Percentiles rank a stretch among this genome's conserved stretches.
Conservation (phyloP, 2,113 vertebrate genomes). For the Xiphophorus maculatus region DNA sequence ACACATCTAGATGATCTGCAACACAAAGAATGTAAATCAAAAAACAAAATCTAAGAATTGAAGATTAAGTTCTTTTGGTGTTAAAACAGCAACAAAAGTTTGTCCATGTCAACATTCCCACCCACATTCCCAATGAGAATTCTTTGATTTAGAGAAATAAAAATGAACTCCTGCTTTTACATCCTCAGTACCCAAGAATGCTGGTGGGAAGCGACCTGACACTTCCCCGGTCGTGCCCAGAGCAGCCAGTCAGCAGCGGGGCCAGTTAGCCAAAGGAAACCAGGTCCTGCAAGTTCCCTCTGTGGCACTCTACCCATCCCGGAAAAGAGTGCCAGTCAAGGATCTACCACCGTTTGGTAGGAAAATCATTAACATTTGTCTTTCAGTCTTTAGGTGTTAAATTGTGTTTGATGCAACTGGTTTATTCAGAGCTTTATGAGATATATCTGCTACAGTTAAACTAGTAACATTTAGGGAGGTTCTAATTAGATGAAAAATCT, state of each 20-base stretch:
- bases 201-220: slow-evolving; percentile 88
- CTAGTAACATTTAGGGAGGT: not conserved
- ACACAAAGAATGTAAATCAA: not conserved
- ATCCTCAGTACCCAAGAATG: slow-evolving; percentile 89
- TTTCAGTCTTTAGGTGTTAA: not conserved
- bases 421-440: not conserved
- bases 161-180: not conserved
- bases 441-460: not conserved
- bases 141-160: not conserved
- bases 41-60: not conserved
- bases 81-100: not conserved
- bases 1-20: not conserved
- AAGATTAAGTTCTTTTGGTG: not conserved
- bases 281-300: slow-evolving; percentile 93
- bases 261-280: slow-evolving; percentile 83
- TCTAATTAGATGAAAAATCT: not conserved
- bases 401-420: not conserved
- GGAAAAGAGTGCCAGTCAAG: slow-evolving; percentile 95
- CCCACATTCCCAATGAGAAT: not conserved
- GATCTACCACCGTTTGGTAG: slow-evolving; percentile 96
- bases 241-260: slow-evolving; percentile 87
- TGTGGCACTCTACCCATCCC: slow-evolving; percentile 91
- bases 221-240: slow-evolving; percentile 93
- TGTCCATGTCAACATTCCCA: not conserved
- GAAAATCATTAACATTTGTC: not conserved